Percentiles rank a stretch among this genome's conserved stretches.
Conservation (phyloP, 1,140 invertebrate genomes). For the Orchesella cincta region DNA sequence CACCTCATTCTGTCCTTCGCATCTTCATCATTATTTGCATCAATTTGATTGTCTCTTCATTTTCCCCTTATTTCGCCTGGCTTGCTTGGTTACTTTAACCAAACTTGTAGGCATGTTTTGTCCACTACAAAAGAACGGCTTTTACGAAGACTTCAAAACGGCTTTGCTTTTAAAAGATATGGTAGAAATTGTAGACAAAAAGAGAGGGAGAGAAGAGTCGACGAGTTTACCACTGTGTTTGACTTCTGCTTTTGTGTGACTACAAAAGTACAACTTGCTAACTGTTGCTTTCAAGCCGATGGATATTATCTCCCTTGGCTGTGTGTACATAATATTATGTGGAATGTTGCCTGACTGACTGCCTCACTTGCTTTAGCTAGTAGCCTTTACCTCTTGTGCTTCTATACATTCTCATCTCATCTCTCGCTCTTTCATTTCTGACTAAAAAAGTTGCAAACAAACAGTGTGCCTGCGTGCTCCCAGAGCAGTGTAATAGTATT, state of each 20-base stretch:
- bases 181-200: too few relatives aligned
- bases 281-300: neutral
- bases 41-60: too few relatives aligned
- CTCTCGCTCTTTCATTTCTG: neutral
- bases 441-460: neutral
- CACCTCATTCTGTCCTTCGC: too few relatives aligned
- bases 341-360: conserved; percentile 7
- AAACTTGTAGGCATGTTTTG: too few relatives aligned
- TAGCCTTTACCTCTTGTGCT: neutral
- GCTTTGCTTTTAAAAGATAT: too few relatives aligned
- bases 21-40: too few relatives aligned
- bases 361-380: neutral
- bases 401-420: neutral
- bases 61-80: too few relatives aligned
- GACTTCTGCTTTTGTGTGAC: neutral
- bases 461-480: conserved; percentile 18
- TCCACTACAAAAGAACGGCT: too few relatives aligned
- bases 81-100: too few relatives aligned
- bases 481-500: neutral
- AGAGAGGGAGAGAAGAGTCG: too few relatives aligned
- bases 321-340: conserved; percentile 7
- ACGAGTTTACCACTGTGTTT: neutral
- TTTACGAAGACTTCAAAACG: too few relatives aligned
- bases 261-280: neutral
- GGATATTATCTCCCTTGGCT: neutral